These are phyloP conservation scores for Gymnocypris eckloni DNA, from an alignment of 2,797 vertebrate genomes.

Conservation along the genomic window DNA sequence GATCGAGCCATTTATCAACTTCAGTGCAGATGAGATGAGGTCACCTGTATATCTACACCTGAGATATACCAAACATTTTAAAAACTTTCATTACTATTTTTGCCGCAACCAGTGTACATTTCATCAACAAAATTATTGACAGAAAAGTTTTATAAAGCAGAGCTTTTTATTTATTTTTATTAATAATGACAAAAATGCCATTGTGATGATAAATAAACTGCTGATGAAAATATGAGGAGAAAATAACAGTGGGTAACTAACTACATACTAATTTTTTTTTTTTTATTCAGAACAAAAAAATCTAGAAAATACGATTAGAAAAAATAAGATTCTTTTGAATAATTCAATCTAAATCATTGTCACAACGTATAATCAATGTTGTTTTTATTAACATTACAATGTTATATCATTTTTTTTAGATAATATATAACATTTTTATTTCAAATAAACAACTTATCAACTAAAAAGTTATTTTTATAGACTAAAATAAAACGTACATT, in stretches of 20 bases:
- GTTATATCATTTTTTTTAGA: background rate
- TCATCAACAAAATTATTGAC: background rate
- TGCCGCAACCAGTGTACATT: background rate
- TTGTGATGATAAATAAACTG: background rate
- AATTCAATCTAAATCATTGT: too few relatives aligned
- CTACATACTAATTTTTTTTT: too few relatives aligned
- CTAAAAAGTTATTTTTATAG: background rate
- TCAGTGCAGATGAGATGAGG: background rate
- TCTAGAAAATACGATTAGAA: too few relatives aligned
- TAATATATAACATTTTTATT: background rate
- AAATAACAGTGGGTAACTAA: background rate
- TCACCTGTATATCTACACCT: background rate
- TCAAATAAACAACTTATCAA: too few relatives aligned
- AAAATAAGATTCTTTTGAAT: too few relatives aligned
- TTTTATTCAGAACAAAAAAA: too few relatives aligned
- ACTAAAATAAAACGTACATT: background rate
- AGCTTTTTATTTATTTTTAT: background rate
- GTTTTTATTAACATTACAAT: background rate
- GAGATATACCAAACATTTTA: background rate
- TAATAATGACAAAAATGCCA: background rate
- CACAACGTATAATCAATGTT: too few relatives aligned
- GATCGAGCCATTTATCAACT: background rate
- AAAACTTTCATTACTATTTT: background rate
- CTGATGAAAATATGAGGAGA: background rate
- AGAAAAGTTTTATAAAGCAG: background rate